Evolutionary conservation across 1,140 invertebrate genomes (phyloP).

Genomic region (Choristoneura fumiferana): DNA sequence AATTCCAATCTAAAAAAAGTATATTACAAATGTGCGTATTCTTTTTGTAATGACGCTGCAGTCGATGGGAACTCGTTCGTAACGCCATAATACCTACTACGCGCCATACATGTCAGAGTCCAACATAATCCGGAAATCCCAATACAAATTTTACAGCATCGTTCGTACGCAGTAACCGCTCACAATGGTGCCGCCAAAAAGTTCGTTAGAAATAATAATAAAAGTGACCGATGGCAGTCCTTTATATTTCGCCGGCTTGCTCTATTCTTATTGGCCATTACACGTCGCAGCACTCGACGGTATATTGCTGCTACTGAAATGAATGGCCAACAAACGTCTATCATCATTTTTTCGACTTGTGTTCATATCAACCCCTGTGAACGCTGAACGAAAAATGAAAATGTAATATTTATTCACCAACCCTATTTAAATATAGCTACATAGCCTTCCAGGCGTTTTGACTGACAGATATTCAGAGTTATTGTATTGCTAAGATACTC

Average conservation of each 20-base stretch:
- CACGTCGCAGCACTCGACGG: slow-evolving; percentile 13
- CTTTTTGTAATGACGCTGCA: too few species aligned
- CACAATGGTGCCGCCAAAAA: not conserved
- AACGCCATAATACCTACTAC: too few species aligned
- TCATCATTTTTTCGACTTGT: slow-evolving; percentile 12
- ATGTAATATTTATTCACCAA: slow-evolving; percentile 16
- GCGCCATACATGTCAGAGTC: too few species aligned
- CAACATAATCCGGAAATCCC: not conserved
- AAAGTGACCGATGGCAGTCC: slow-evolving; percentile 14
- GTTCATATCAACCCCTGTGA: not conserved
- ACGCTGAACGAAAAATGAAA: slow-evolving; percentile 15
- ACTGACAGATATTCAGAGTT: not conserved
- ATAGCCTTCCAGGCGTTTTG: not conserved
- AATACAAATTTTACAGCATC: slow-evolving; percentile 2
- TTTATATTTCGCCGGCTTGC: slow-evolving; percentile 13
- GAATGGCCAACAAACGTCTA: slow-evolving; percentile 14
- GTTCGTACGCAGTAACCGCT: not conserved
- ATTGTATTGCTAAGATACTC: not conserved
- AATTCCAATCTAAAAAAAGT: too few species aligned
- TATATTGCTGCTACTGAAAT: not conserved
- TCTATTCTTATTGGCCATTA: slow-evolving; percentile 17
- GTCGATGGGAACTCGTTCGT: too few species aligned
- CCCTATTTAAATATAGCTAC: slow-evolving; percentile 17
- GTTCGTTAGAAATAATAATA: slow-evolving; percentile 17
- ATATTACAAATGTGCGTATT: too few species aligned